Evolutionary conservation across 2,113 vertebrate genomes (phyloP), one percentile per base, ranked within the genome.

Genomic region (Aythya baeri): DNA sequence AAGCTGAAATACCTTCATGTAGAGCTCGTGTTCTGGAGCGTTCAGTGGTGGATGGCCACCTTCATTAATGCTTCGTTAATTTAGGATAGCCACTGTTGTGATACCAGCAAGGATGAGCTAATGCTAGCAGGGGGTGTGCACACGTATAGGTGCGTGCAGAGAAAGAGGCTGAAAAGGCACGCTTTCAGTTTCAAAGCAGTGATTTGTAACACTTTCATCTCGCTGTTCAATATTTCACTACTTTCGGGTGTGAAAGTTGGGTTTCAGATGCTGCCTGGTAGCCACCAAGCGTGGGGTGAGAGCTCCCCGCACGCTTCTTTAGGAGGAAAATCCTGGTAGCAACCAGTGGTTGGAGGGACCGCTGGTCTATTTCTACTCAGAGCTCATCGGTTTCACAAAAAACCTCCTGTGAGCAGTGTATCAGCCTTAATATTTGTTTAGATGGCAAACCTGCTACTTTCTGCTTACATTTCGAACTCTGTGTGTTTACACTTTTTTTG

Each of bases 311-410:
- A 74, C 17, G 71, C 90, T 83, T 14, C 62, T 89, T 13, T 1
- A 34, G 68, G 21, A 88, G 91, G 84, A 46, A 54, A 57, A 57
- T 72, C 74, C 83, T 66, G 94, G 83, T 61, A 97, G 97, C 98
- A 98, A 98, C 97, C 97, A 97, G 97, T 98, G 97, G 98, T 97
- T 97, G 96, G 84, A 65, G 74, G 80, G 97, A 43, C 76, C 94
- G 50, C 55, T 91, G 80, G 68, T 80, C 17, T 52, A 14, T 83
- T 92, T 71, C 90, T 91, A 79, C 91, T 90, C 11, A 83, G 68
- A 93, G 86, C 79, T 95, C 83, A 1, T 46, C 83, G 50, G 75
- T 8, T 14, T 44, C 49, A 3, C 55, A 5, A 13, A 86, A 52
- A 49, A 22, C 9, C 17, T 21, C 0, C 11, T 11, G 2, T 1